phyloP scores from a whole-genome alignment of 2,113 vertebrate genomes.

The Alexandromys fortis region DNA sequence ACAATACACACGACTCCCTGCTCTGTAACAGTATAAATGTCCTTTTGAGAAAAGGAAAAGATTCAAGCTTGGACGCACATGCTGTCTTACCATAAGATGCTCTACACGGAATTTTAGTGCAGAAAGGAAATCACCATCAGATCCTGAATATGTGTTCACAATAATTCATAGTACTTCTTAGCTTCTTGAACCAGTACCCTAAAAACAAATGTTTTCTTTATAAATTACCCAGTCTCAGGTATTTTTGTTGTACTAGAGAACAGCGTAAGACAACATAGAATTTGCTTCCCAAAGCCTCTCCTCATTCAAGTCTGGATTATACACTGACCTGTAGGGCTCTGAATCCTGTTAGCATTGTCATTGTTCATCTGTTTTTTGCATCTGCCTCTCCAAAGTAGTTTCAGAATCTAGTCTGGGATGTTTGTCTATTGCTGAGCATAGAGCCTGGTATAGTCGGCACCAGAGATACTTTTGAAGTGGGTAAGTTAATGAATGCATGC shows the following conservation, averaged over 20 bases:
- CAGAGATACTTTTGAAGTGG: not conserved
- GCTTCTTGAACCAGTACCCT: not conserved
- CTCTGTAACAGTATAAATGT: not conserved
- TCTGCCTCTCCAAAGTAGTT: not conserved
- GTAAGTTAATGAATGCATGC: not conserved
- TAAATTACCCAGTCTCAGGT: not conserved
- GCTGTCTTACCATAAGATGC: not conserved
- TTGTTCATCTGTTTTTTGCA: not conserved
- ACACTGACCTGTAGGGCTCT: not conserved
- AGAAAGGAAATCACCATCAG: not conserved
- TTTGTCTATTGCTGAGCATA: not conserved
- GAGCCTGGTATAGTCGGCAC: not conserved
- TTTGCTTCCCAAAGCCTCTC: not conserved
- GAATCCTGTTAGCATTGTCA: too few species aligned
- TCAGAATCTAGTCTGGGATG: not conserved
- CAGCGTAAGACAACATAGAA: not conserved
- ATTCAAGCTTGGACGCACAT: not conserved
- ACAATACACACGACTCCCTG: not conserved
- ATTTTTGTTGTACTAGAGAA: not conserved
- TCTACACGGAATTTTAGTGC: accelerated
- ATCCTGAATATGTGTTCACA: not conserved
- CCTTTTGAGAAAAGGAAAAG: not conserved
- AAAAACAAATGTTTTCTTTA: not conserved
- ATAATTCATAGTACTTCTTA: not conserved
- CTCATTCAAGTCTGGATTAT: not conserved